phyloP scores from a whole-genome alignment of 2,113 vertebrate genomes.

The Eptesicus fuscus region DNA sequence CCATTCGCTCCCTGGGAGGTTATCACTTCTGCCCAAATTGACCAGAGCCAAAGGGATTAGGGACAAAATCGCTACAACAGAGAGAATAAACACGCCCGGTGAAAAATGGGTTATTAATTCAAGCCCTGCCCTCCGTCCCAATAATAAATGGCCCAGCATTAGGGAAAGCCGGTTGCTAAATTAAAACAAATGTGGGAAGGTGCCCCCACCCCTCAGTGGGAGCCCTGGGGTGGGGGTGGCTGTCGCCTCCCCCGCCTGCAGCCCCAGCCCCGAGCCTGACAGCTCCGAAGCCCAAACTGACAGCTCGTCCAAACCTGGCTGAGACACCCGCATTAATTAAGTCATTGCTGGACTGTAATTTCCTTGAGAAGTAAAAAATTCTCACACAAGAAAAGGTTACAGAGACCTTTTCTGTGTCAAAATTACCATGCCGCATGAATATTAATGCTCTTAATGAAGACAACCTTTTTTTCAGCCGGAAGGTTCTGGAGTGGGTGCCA shows the following conservation, averaged over 20 bases:
- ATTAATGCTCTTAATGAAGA: slow-evolving; percentile 99
- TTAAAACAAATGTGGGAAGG: slow-evolving; percentile 74
- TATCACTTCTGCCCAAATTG: not conserved
- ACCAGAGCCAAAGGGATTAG: slow-evolving; percentile 37
- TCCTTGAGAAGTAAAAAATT: slow-evolving; percentile 99
- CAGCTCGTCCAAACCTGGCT: slow-evolving; percentile 93
- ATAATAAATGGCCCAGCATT: slow-evolving; percentile 78
- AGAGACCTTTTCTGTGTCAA: slow-evolving; percentile 99
- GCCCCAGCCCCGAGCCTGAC: slow-evolving; percentile 83
- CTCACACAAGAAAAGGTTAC: slow-evolving; percentile 99
- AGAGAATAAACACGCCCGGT: slow-evolving; percentile 72
- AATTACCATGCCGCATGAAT: slow-evolving; percentile 99
- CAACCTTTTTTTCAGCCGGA: slow-evolving; percentile 99
- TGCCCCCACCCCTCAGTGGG: slow-evolving; percentile 18
- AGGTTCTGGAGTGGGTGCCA: slow-evolving; percentile 98
- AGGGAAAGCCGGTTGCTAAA: slow-evolving; percentile 71
- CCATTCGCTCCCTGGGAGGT: not conserved
- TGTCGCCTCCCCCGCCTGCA: slow-evolving; percentile 80
- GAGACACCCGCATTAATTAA: slow-evolving; percentile 99
- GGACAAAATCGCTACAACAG: slow-evolving; percentile 61
- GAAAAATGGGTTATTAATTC: slow-evolving; percentile 74
- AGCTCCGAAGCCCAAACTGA: slow-evolving; percentile 94
- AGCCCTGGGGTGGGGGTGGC: not conserved
- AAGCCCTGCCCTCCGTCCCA: slow-evolving; percentile 73
- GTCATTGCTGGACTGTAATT: slow-evolving; percentile 99